phyloP scores from a whole-genome alignment of 2,797 vertebrate species.

The Bovichtus diacanthus region DNA sequence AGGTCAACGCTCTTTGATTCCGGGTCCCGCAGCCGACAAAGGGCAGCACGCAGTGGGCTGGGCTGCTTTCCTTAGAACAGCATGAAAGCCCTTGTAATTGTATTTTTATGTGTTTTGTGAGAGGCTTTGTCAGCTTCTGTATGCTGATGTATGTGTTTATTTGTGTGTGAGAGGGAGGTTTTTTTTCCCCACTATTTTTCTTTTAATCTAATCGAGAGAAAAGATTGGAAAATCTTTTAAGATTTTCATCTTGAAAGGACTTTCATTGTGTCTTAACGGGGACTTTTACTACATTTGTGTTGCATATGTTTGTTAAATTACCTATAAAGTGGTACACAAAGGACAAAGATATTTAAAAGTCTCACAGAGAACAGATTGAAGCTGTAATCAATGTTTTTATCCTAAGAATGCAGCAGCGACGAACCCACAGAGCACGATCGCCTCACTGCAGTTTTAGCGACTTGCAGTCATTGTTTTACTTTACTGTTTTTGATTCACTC shows the following conservation, averaged over 20 bases:
- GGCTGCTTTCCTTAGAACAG: constrained; percentile 82
- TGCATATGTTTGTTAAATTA: too few species aligned
- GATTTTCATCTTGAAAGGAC: background rate
- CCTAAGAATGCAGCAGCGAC: too few species aligned
- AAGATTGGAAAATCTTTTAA: too few species aligned
- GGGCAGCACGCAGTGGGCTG: constrained; percentile 85
- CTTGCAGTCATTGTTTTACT: too few species aligned
- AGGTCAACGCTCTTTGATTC: constrained; percentile 92
- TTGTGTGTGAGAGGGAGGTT: constrained; percentile 17
- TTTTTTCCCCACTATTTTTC: background rate
- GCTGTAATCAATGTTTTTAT: too few species aligned
- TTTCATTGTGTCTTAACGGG: background rate
- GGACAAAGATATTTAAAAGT: too few species aligned
- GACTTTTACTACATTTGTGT: too few species aligned
- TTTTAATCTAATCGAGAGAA: background rate
- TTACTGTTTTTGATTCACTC: too few species aligned
- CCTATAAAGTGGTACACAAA: too few species aligned
- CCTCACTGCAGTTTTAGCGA: too few species aligned
- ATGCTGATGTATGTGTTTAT: constrained; percentile 69
- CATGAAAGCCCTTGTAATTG: constrained; percentile 80
- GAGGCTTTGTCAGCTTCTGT: constrained; percentile 72
- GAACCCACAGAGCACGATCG: too few species aligned
- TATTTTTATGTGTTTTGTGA: constrained; percentile 74
- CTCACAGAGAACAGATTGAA: too few species aligned
- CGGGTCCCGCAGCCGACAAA: constrained; percentile 89